Evolutionary conservation across 2,888 invertebrate species (phyloP).

Genomic region (Rambutsinella grinnellia): DNA sequence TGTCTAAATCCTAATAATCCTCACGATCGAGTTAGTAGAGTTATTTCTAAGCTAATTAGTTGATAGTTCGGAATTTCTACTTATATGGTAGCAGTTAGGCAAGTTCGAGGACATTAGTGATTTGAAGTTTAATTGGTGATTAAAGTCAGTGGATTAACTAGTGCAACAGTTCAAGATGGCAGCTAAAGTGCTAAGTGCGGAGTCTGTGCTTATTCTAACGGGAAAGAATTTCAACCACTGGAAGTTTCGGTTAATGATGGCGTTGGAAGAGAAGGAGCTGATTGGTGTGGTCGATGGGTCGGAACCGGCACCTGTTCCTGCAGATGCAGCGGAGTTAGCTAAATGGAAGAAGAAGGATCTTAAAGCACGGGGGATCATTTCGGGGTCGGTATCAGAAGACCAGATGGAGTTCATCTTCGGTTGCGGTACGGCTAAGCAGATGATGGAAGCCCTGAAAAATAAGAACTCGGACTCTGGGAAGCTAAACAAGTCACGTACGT

Average conservation of each 20-base stretch:
- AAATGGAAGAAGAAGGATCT: neutral
- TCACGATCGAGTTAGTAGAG: too few species aligned
- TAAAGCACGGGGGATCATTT: slow-evolving; percentile 3
- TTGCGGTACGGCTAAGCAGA: neutral
- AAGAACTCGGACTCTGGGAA: neutral
- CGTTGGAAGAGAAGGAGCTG: neutral
- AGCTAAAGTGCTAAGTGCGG: too few species aligned
- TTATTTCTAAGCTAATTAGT: too few species aligned
- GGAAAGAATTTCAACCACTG: slow-evolving; percentile 3
- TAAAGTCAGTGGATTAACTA: too few species aligned
- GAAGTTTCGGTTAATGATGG: slow-evolving; percentile 7
- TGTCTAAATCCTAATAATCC: too few species aligned
- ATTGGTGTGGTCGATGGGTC: neutral
- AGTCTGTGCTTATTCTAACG: too few species aligned
- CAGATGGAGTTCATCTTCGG: neutral
- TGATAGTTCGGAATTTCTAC: too few species aligned
- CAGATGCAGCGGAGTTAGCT: neutral
- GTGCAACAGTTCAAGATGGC: too few species aligned
- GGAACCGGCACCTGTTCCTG: neutral
- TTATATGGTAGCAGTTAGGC: too few species aligned
- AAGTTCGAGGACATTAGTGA: too few species aligned
- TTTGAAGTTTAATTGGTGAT: too few species aligned
- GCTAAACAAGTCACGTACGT: slow-evolving; percentile 10
- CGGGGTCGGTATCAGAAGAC: neutral
- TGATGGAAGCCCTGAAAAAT: neutral